Conservation (phyloP, 2,113 vertebrate species). For the Periophthalmodon schlosseri region DNA sequence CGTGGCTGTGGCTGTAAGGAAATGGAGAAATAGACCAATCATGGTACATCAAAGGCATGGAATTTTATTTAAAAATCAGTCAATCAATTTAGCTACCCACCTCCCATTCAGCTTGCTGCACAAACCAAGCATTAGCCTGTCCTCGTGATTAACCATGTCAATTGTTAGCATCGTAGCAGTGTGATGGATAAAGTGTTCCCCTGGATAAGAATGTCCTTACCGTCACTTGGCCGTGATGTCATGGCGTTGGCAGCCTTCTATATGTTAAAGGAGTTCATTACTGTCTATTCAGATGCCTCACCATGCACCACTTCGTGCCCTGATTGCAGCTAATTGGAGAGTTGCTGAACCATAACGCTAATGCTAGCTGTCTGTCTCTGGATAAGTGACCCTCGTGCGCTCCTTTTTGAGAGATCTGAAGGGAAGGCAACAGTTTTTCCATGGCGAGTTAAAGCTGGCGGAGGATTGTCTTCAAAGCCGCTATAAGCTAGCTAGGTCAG, state of each 20-base stretch:
- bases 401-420: background rate
- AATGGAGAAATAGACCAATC: background rate
- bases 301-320: conserved; percentile 6
- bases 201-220: background rate
- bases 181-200: conserved; percentile 20
- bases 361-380: conserved; percentile 16
- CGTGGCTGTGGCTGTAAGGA: background rate
- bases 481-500: background rate
- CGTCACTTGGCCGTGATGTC: background rate
- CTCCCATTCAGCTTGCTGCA: background rate
- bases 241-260: conserved; percentile 4
- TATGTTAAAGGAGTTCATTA: conserved; percentile 44
- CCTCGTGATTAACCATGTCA: conserved; percentile 20
- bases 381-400: conserved; percentile 16
- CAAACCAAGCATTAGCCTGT: background rate
- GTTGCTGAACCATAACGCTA: conserved; percentile 40
- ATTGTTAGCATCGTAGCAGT: background rate
- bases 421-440: background rate
- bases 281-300: conserved; percentile 29
- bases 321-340: conserved; percentile 54
- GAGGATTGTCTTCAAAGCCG: background rate
- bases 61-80: background rate
- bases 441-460: background rate
- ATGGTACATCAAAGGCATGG: background rate
- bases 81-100: background rate